Evolutionary conservation across 2,113 vertebrate genomes (phyloP).

Genomic region (Oncorhynchus clarkii): DNA sequence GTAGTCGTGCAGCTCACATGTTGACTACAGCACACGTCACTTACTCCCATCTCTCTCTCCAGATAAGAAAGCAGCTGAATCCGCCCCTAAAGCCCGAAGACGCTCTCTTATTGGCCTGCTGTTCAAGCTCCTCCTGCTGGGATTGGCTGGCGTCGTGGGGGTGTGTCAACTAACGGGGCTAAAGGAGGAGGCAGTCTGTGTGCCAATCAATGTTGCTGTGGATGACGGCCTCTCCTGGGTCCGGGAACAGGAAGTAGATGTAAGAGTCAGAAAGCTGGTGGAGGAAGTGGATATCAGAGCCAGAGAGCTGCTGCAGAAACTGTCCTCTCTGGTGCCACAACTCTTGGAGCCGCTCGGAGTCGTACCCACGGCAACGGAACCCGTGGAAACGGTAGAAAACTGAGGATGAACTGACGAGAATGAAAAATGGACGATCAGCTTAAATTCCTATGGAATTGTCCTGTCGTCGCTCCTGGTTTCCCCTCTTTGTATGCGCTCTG

Average conservation of each 20-base stretch:
- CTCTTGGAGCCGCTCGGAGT: constrained; percentile 52
- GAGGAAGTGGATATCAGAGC: constrained; percentile 65
- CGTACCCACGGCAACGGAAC: constrained; percentile 24
- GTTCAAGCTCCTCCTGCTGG: constrained; percentile 75
- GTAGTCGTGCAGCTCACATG: background rate
- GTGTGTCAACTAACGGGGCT: constrained; percentile 83
- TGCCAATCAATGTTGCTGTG: constrained; percentile 76
- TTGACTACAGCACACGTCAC: background rate
- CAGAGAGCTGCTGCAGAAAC: constrained; percentile 71
- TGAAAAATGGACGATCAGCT: constrained; percentile 50
- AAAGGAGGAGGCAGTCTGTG: constrained; percentile 75
- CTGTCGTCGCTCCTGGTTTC: constrained; percentile 37
- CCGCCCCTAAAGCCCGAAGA: constrained; percentile 40
- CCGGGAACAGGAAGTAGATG: constrained; percentile 72
- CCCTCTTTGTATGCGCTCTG: constrained; percentile 50
- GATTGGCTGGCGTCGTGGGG: constrained; percentile 62
- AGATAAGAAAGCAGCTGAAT: constrained; percentile 58
- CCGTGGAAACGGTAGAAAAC: constrained; percentile 16
- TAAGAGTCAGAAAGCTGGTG: constrained; percentile 56
- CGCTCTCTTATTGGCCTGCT: constrained; percentile 63
- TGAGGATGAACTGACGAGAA: constrained; percentile 37
- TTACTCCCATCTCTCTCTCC: constrained; percentile 1
- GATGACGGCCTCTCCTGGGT: constrained; percentile 79
- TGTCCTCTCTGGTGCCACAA: constrained; percentile 63
- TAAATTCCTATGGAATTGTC: constrained; percentile 94